Evolutionary conservation across 30 jellyfish, hydroid and myxozoan genomes (phyloP).

Genomic region (Chrysaora quinquecirrha): DNA sequence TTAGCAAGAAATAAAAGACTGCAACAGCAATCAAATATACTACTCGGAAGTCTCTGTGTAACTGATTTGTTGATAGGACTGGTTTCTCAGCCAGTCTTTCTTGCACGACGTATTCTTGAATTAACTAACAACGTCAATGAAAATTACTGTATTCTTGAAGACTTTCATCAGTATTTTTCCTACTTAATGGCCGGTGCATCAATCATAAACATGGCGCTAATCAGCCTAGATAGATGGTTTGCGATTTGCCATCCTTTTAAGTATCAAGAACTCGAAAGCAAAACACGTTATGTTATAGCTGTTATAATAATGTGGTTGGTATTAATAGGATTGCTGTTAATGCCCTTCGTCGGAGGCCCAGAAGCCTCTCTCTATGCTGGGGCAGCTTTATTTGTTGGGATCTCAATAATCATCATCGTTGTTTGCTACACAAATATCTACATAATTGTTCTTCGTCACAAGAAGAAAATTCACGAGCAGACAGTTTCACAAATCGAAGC

Average conservation of each 20-base stretch:
- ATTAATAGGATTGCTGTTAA: background rate
- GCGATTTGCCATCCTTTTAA: slow-evolving; percentile 77
- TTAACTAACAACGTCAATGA: background rate
- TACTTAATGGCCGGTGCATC: slow-evolving; percentile 77
- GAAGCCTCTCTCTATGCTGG: slow-evolving; percentile 43
- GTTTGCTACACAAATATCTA: slow-evolving; percentile 60
- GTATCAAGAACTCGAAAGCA: slow-evolving; percentile 45
- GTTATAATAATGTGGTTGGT: slow-evolving; percentile 34
- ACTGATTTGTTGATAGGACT: slow-evolving; percentile 71
- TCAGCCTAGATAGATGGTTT: slow-evolving; percentile 73
- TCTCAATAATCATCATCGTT: slow-evolving; percentile 35
- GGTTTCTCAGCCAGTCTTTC: slow-evolving; percentile 66
- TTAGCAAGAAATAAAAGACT: slow-evolving; percentile 30
- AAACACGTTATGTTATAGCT: slow-evolving; percentile 4
- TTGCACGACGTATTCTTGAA: slow-evolving; percentile 47
- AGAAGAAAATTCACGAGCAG: slow-evolving; percentile 41
- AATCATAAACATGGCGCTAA: slow-evolving; percentile 57
- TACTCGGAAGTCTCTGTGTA: slow-evolving; percentile 57
- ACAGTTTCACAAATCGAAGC: slow-evolving; percentile 47
- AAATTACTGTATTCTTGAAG: slow-evolving; percentile 32
- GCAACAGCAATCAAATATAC: slow-evolving; percentile 47
- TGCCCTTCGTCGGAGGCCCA: slow-evolving; percentile 40
- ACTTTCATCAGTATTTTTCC: slow-evolving; percentile 36
- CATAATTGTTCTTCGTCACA: slow-evolving; percentile 59
- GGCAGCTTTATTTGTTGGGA: slow-evolving; percentile 24